phyloP scores from a whole-genome alignment of 2,888 invertebrate genomes.

The Ametastegia equiseti region DNA sequence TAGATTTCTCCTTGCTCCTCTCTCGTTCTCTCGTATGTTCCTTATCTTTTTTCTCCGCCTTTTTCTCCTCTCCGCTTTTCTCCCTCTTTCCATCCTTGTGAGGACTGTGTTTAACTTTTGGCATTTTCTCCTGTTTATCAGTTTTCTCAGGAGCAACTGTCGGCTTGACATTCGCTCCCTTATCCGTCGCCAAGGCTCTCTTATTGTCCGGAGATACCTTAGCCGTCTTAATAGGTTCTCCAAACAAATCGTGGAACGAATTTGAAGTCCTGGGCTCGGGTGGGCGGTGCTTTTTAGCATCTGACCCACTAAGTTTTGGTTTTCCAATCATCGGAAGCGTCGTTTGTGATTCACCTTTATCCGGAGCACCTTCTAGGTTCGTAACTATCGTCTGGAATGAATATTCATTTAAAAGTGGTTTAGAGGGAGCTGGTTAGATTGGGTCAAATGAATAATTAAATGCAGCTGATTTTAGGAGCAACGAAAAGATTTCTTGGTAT shows the following conservation, averaged over 20 bases:
- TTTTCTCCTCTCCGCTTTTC: constrained; percentile 74
- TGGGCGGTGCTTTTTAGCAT: constrained; percentile 71
- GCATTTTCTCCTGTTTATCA: constrained; percentile 77
- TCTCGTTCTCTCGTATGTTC: constrained; percentile 79
- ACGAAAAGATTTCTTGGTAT: too few relatives aligned
- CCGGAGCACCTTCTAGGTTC: constrained; percentile 79
- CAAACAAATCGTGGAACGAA: constrained; percentile 89
- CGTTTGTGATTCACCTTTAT: constrained; percentile 79
- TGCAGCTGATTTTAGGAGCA: too few relatives aligned
- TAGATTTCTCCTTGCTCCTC: constrained; percentile 77
- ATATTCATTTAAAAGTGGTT: constrained; percentile 52
- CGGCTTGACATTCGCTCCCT: constrained; percentile 69
- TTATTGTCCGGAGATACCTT: constrained; percentile 84
- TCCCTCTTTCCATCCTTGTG: constrained; percentile 78
- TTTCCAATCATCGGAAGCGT: constrained; percentile 82
- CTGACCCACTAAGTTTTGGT: constrained; percentile 82
- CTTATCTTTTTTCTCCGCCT: constrained; percentile 76
- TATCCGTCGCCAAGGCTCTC: constrained; percentile 73
- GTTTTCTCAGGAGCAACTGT: constrained; percentile 78
- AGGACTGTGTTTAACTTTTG: constrained; percentile 78
- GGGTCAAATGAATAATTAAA: too few relatives aligned
- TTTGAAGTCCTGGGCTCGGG: constrained; percentile 78
- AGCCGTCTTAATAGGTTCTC: constrained; percentile 87
- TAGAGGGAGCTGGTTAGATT: too few relatives aligned
- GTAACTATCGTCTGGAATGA: constrained; percentile 70